Conservation (phyloP, 2,113 vertebrate genomes). For the Plectropomus leopardus region DNA sequence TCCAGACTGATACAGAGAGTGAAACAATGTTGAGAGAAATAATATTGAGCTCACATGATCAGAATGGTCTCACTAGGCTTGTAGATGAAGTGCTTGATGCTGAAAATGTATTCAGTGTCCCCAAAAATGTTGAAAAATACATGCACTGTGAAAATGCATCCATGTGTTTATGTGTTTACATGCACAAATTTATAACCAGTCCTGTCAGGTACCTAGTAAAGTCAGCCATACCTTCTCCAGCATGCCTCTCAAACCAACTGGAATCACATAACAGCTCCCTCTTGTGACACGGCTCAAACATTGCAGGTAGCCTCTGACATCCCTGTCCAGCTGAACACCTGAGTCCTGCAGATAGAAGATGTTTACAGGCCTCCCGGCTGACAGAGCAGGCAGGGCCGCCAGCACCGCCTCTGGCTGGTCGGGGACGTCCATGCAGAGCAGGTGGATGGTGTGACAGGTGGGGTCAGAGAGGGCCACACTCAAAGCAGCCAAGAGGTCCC, state of each 20-base stretch:
- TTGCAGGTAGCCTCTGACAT: slow-evolving; percentile 66
- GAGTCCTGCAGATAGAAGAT: slow-evolving; percentile 71
- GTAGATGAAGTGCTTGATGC: too few species aligned
- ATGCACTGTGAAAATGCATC: too few species aligned
- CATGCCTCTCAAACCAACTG: slow-evolving; percentile 30
- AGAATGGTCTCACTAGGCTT: too few species aligned
- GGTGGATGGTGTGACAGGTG: slow-evolving; percentile 77
- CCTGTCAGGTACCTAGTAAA: too few species aligned
- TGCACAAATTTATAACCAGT: too few species aligned
- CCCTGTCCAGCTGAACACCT: slow-evolving; percentile 32
- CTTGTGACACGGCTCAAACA: slow-evolving; percentile 68
- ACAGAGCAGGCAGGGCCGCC: slow-evolving; percentile 55
- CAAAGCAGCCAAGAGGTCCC: slow-evolving; percentile 73
- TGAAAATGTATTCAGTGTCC: too few species aligned
- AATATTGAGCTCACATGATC: too few species aligned
- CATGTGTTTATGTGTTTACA: too few species aligned
- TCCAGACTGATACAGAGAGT: too few species aligned
- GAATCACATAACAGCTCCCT: slow-evolving; percentile 76
- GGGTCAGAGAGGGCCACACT: slow-evolving; percentile 74
- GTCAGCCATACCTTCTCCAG: slow-evolving; percentile 65
- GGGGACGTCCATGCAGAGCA: slow-evolving; percentile 69
- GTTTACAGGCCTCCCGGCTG: slow-evolving; percentile 63
- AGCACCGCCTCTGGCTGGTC: slow-evolving; percentile 63
- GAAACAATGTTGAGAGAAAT: too few species aligned
- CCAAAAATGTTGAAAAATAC: too few species aligned